Evolutionary conservation across 2,113 vertebrate genomes (phyloP).

Genomic region (Fulmarus glacialis): DNA sequence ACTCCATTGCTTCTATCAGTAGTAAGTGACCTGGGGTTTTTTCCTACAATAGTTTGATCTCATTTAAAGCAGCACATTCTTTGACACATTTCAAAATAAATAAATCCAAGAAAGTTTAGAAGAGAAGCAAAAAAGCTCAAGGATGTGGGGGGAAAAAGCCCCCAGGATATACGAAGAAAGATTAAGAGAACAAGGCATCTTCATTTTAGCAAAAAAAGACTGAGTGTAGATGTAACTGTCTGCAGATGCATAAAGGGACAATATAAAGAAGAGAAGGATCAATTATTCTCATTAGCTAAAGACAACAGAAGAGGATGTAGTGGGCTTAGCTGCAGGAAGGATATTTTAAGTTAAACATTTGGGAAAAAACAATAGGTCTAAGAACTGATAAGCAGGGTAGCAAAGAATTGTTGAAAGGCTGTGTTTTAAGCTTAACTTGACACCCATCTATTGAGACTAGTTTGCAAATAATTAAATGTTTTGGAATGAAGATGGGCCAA

Average conservation of each 20-base stretch:
- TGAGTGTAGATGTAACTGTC: not conserved
- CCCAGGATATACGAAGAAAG: not conserved
- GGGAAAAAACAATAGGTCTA: not conserved
- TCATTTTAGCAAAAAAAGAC: not conserved
- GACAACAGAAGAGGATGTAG: not conserved
- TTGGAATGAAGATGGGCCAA: not conserved
- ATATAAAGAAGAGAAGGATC: not conserved
- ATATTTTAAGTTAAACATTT: slow-evolving; percentile 9
- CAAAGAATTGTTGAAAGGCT: not conserved
- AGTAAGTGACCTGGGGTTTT: not conserved
- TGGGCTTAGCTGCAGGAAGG: not conserved
- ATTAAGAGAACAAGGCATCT: not conserved
- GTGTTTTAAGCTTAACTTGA: not conserved
- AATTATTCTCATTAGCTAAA: slow-evolving; percentile 44
- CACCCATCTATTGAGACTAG: not conserved
- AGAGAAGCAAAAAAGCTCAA: not conserved
- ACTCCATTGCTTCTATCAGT: not conserved
- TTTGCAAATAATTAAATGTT: not conserved
- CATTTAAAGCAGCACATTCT: not conserved
- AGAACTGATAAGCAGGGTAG: not conserved
- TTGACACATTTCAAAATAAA: not conserved
- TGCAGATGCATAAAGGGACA: not conserved
- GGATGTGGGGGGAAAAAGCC: fast-evolving
- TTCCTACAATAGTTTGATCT: not conserved
- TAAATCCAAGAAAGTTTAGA: not conserved